Evolutionary conservation across 1,140 invertebrate species (phyloP).

Genomic region (Caenorhabditis tropicalis): DNA sequence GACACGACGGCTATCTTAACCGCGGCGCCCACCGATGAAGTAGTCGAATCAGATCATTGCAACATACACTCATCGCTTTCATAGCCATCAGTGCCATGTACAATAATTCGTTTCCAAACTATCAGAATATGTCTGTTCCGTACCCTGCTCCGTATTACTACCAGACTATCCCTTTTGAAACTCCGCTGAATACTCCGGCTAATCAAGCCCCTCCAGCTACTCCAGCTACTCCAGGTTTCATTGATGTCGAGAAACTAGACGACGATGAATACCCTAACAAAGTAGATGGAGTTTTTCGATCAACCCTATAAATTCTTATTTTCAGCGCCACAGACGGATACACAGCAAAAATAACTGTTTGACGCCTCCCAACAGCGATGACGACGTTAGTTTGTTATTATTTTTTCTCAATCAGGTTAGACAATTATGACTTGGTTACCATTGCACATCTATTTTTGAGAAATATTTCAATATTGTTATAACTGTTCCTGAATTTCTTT

Average conservation of each 20-base stretch:
- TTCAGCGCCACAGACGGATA: constrained; percentile 38
- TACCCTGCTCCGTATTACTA: not conserved
- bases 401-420: constrained; percentile 40
- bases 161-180: not conserved
- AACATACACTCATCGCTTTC: not conserved
- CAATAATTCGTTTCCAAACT: not conserved
- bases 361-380: constrained; percentile 36
- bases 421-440: not conserved
- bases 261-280: not conserved
- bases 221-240: not conserved
- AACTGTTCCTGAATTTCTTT: not conserved
- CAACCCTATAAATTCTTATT: not conserved
- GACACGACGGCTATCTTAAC: not conserved
- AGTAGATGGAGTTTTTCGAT: not conserved
- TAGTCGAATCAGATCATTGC: constrained; percentile 27
- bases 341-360: constrained; percentile 37
- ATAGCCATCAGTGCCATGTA: not conserved
- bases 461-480: not conserved
- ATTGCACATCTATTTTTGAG: not conserved
- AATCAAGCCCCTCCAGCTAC: not conserved
- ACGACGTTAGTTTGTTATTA: constrained; percentile 45
- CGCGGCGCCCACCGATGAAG: not conserved
- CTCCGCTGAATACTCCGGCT: not conserved
- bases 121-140: not conserved
- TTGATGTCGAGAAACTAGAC: not conserved